Evolutionary conservation across 1,140 invertebrate species (phyloP), one percentile per base, ranked within the genome.

Genomic region (Caenorhabditis remanei): DNA sequence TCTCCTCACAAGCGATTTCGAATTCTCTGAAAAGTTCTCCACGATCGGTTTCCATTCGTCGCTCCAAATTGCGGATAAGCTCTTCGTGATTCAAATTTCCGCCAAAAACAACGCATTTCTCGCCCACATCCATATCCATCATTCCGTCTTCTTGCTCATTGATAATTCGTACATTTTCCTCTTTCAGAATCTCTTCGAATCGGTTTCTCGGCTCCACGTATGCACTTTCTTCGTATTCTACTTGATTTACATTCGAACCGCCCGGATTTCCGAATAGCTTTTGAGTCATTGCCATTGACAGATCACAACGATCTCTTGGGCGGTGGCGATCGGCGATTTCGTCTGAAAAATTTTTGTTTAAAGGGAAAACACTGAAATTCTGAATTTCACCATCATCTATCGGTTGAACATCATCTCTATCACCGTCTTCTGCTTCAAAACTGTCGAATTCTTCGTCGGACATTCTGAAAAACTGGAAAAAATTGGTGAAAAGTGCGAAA

Each of bases 271-370:
- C 71, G 71, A 79, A 79, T 24, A 79, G 71, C n/a, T 79, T 79
- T 50, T 79, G 71, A 14, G 71, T 79, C 71, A 79, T 79, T 24
- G 71, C 71, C 40, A 79, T 79, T 8, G 71, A 79, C 46, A 79
- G 46, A 50, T 79, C 46, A 19, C 71, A 46, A 13, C 67, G 46
- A 7, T 24, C 11, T 21, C n/a, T 16, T 3, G 40, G 13, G 11
- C 8, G 43, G n/a, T 24, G 46, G 9, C 40, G 41, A n/a, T 48
- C 19, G 9, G 50, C 46, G 1, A 53, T 5, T 2, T 79, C 71
- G 41, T 79, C 71, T 79, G 43, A 48, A 71, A 46, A 19, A 41
- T 67, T 67, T 67, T 67, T 40, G 13, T 61, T 21, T 4, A 32
- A 32, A 32, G 32, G 32, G 0, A 32, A 32, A 32, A 32, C 32